Evolutionary conservation across 2,888 invertebrate genomes (phyloP).

Genomic region (Heliconius aoede): DNA sequence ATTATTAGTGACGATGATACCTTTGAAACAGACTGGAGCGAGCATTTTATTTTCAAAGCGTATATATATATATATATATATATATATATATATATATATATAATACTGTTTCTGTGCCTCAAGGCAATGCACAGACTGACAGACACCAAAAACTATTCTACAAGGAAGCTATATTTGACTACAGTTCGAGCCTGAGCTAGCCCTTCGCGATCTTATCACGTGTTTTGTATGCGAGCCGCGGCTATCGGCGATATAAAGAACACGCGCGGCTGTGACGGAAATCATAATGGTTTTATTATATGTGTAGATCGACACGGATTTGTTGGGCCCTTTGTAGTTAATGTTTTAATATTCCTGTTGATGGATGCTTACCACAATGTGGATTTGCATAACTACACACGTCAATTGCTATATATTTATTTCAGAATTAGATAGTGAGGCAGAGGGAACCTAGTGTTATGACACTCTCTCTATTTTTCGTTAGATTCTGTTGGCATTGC

Average conservation of each 20-base stretch:
- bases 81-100: too few relatives aligned
- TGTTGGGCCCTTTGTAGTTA: conserved; percentile 61
- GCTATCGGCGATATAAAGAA: conserved; percentile 70
- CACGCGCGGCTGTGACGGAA: conserved; percentile 70
- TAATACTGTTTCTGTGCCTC: too few relatives aligned
- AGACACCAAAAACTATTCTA: background rate
- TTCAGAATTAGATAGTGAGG: too few relatives aligned
- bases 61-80: too few relatives aligned
- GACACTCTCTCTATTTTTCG: too few relatives aligned
- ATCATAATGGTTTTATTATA: conserved; percentile 63
- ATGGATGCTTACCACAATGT: conserved; percentile 25
- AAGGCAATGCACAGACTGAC: too few relatives aligned
- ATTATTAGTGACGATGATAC: too few relatives aligned
- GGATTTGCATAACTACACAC: background rate
- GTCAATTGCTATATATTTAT: background rate
- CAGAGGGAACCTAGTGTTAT: too few relatives aligned
- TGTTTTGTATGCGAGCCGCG: conserved; percentile 69
- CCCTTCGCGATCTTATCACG: conserved; percentile 70
- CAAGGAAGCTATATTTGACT: background rate
- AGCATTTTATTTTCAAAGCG: too few relatives aligned
- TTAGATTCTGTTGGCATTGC: too few relatives aligned
- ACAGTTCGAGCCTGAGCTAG: conserved; percentile 37
- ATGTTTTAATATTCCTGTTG: conserved; percentile 43
- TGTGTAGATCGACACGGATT: conserved; percentile 57
- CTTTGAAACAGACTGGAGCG: too few relatives aligned